Evolutionary conservation across 2,888 invertebrate species (phyloP), one percentile per base, ranked within the genome.

Genomic region (Mesorhabditis spiculigera): DNA sequence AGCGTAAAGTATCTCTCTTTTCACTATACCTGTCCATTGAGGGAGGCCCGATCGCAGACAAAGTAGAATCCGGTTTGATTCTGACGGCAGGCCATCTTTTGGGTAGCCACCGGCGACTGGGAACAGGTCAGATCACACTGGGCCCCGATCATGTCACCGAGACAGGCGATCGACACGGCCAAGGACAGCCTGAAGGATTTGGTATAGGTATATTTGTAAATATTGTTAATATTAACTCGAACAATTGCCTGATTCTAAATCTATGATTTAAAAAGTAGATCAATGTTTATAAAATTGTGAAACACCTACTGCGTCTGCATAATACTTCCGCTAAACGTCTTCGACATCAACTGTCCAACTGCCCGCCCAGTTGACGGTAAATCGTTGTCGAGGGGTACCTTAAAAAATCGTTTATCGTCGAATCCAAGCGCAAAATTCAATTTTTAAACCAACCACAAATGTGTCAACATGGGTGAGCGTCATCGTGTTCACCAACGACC

Each of bases 401-500:
- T 10, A n/a, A n/a, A 50, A 50, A n/a, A 3, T n/a, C n/a, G n/a
- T n/a, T n/a, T n/a, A n/a, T n/a, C n/a, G n/a, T 28, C 28, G 28
- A 28, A 28, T 28, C 28, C 28, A 28, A 28, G 28, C 28, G 10
- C 67, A 58, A n/a, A 8, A 50, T 50, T 58, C 45, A 58, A 62
- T 68, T 43, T 71, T 70, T n/a, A 82, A 73, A 4, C 78, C 75
- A 4, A 81, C 72, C 4, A 77, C 75, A 67, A 83, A 82, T 4
- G 79, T 80, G 73, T 82, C 82, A 28, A 83, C 80, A 65, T 79
- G 78, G 4, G 76, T 74, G 42, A 82, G 73, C 8, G 79, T 82
- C 42, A 71, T 69, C 43, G 67, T 63, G 50, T 74, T 73, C 10
- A 74, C 75, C 28, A 80, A 70, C 43, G 69, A 70, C 4, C 72